A percentile compares a stretch with the other conserved stretches of the same genome.
Evolutionary conservation across 1,140 invertebrate genomes (phyloP).

Genomic region (Dreissena rostriformis): DNA sequence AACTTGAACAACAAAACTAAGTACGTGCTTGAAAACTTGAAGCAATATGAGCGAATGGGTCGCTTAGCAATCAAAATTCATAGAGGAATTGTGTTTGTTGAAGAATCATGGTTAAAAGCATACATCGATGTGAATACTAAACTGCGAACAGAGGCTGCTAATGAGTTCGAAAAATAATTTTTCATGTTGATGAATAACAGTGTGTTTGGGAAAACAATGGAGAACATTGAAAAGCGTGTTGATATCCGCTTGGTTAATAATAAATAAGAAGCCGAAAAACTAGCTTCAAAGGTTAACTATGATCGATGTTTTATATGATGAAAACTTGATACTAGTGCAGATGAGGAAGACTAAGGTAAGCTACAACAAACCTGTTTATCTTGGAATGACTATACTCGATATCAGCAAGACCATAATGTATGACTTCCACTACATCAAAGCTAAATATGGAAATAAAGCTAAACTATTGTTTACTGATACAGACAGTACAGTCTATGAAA

Average conservation of each 20-base stretch:
- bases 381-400: too few relatives aligned
- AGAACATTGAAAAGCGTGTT: slow-evolving; percentile 78
- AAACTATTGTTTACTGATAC: too few relatives aligned
- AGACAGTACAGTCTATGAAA: too few relatives aligned
- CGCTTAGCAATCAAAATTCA: slow-evolving; percentile 55
- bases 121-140: slow-evolving; percentile 65
- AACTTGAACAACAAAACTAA: slow-evolving; percentile 53
- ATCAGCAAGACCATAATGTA: too few relatives aligned
- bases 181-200: slow-evolving; percentile 81
- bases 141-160: slow-evolving; percentile 74
- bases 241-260: slow-evolving; percentile 66
- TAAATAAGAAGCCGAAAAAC: too few relatives aligned
- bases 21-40: slow-evolving; percentile 59
- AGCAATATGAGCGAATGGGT: slow-evolving; percentile 46
- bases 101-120: slow-evolving; percentile 44
- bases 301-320: too few relatives aligned
- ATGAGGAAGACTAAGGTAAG: too few relatives aligned
- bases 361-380: too few relatives aligned
- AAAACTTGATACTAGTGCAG: too few relatives aligned
- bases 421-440: too few relatives aligned
- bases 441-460: too few relatives aligned
- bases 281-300: too few relatives aligned
- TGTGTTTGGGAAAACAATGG: slow-evolving; percentile 82
- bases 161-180: slow-evolving; percentile 80
- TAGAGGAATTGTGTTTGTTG: slow-evolving; percentile 41